These are phyloP conservation scores for Nomada fabriciana DNA, from an alignment of 2,888 invertebrate species.

Conservation along the genomic window DNA sequence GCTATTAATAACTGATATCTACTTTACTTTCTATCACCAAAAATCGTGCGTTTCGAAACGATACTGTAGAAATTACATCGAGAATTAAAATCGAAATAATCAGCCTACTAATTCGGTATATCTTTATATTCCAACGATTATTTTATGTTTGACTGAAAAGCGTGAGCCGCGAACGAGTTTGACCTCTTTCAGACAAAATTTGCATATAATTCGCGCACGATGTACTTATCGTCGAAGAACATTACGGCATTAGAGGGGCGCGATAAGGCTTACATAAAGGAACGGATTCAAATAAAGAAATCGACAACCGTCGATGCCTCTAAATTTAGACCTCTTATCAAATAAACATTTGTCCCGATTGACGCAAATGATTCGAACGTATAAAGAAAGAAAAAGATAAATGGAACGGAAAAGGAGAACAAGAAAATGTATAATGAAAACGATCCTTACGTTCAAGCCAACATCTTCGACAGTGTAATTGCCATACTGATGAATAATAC, in stretches of 20 bases:
- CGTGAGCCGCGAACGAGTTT: not conserved
- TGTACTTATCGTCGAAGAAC: slow-evolving; percentile 26
- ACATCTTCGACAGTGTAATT: slow-evolving; percentile 94
- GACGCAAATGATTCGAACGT: not conserved
- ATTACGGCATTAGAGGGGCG: not conserved
- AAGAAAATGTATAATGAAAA: not conserved
- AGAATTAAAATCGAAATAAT: not conserved
- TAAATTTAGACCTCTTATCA: slow-evolving; percentile 16
- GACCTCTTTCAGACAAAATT: slow-evolving; percentile 30
- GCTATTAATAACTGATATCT: no score
- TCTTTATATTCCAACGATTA: not conserved
- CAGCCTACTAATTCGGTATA: not conserved
- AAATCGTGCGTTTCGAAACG: not conserved
- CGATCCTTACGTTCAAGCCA: slow-evolving; percentile 88
- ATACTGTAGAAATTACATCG: not conserved
- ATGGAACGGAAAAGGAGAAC: not conserved
- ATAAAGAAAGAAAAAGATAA: not conserved
- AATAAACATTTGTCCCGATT: not conserved
- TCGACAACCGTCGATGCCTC: not conserved
- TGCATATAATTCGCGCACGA: not conserved
- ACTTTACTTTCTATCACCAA: not conserved
- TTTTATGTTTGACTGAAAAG: slow-evolving; percentile 4
- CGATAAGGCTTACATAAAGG: slow-evolving; percentile 6
- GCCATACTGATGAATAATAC: slow-evolving; percentile 97
- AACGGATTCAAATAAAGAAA: not conserved